phyloP scores from a whole-genome alignment of 2,797 vertebrate species.

The Okamejei kenojei region DNA sequence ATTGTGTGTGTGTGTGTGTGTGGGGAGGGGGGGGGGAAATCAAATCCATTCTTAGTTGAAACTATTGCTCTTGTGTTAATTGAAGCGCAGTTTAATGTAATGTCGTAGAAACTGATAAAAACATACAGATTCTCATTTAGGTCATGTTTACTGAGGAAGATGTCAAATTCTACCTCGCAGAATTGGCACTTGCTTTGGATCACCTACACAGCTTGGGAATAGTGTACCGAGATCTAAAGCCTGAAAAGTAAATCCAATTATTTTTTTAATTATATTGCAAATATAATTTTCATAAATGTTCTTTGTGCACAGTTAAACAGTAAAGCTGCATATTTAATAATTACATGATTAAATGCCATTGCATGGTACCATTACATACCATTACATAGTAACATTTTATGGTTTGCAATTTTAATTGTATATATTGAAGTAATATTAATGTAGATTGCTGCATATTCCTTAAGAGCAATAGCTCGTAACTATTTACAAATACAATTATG shows the following conservation, averaged over 20 bases:
- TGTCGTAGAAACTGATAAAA: conserved; percentile 60
- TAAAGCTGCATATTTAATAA: neutral
- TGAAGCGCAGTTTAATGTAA: neutral
- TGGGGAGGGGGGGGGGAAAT: neutral
- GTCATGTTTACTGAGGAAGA: conserved; percentile 99
- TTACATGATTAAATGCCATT: neutral
- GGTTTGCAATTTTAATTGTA: conserved; percentile 1
- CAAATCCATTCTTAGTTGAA: neutral
- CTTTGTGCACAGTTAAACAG: neutral
- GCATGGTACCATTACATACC: too few relatives aligned
- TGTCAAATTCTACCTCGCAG: conserved; percentile 99
- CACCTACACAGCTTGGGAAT: conserved; percentile 97
- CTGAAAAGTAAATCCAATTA: conserved; percentile 83
- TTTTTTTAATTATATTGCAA: neutral
- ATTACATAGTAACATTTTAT: too few relatives aligned
- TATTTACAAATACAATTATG: conserved; percentile 3
- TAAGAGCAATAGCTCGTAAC: neutral
- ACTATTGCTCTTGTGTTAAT: neutral
- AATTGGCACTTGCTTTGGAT: conserved; percentile 96
- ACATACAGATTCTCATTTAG: conserved; percentile 92
- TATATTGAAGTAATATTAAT: neutral
- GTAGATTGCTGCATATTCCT: neutral
- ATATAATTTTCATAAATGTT: neutral
- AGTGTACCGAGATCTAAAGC: conserved; percentile 99
- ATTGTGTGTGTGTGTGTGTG: neutral